Evolutionary conservation across 1,140 invertebrate species (phyloP), one percentile per base, ranked within the genome.

Genomic region (Neodiprion fabricii): DNA sequence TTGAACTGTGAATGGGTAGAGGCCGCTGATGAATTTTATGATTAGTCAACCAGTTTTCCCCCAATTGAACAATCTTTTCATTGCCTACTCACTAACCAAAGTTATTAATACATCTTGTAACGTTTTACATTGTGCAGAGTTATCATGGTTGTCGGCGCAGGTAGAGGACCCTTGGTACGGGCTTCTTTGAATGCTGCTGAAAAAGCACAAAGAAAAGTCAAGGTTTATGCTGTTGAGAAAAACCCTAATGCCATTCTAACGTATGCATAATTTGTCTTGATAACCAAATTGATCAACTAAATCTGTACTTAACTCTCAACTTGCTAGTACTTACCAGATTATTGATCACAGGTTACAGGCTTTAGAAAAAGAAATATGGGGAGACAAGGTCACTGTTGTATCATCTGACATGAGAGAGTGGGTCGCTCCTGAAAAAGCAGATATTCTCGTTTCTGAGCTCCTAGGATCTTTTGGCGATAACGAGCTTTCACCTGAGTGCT

Each of bases 391-490:
- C 0, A 91, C 89, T 2, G 91, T 99, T 7, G 91, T 98, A 21
- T 92, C 94, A 7, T 92, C 93, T 82, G 99, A 99, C 88, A 99
- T 99, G 98, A 89, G 98, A 80, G 90, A 94, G 9, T 96, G 96
- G 90, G 86, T 91, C 70, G 90, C 93, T 7, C 91, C 95, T 0
- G 94, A 96, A 81, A 92, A 94, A 82, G 97, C 97, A 1, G 98
- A 99, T 87, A 97, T 99, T 76, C 88, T 99, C 48, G 95, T 99
- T 1, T 99, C 97, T 10, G 99, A 99, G 90, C 89, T 99, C 17
- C 89, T 99, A 9, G 94, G 99, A 7, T 99, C 98, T 10, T 99
- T 99, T 91, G 98, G 97, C 21, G 98, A 99, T 85, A 99, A 99
- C 88, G 99, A 99, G 90, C 91, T 99, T 1, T 98, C 97, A 1